Percentiles rank a stretch among this genome's conserved stretches.
Evolutionary conservation across 2,113 vertebrate species (phyloP).

Genomic region (Nicator chloris): DNA sequence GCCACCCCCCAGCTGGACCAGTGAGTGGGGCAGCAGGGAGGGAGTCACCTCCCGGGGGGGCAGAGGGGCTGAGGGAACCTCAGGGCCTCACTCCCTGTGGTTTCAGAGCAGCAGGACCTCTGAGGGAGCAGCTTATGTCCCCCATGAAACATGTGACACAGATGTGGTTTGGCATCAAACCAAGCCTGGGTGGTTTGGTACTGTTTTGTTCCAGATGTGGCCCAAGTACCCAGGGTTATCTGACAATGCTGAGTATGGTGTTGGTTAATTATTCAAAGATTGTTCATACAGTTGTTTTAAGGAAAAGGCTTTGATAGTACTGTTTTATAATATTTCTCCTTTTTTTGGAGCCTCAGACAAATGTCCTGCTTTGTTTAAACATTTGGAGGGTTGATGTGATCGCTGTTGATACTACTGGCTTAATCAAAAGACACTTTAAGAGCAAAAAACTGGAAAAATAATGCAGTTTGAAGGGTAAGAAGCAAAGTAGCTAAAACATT

Average conservation of each 20-base stretch:
- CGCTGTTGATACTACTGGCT: background rate
- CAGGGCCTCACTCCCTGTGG: background rate
- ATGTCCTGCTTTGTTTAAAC: background rate
- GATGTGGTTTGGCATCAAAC: background rate
- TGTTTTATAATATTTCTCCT: background rate
- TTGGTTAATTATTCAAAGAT: background rate
- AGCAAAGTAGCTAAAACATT: background rate
- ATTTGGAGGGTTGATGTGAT: background rate
- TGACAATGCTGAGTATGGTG: background rate
- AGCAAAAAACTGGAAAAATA: background rate
- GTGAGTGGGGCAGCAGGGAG: background rate
- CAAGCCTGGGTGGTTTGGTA: background rate
- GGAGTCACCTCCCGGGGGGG: background rate
- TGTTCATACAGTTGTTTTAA: background rate
- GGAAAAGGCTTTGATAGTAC: background rate
- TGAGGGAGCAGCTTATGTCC: background rate
- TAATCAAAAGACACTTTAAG: background rate
- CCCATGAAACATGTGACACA: rapidly evolving
- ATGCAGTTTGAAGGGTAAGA: background rate
- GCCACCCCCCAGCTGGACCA: background rate
- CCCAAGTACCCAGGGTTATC: background rate
- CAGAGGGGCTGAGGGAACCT: background rate
- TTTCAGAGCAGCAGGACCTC: background rate
- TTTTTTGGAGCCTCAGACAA: background rate
- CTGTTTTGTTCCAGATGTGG: background rate